Base-by-base conservation (phyloP, 2,113 vertebrate species). In the Mustela nigripes region DNA sequence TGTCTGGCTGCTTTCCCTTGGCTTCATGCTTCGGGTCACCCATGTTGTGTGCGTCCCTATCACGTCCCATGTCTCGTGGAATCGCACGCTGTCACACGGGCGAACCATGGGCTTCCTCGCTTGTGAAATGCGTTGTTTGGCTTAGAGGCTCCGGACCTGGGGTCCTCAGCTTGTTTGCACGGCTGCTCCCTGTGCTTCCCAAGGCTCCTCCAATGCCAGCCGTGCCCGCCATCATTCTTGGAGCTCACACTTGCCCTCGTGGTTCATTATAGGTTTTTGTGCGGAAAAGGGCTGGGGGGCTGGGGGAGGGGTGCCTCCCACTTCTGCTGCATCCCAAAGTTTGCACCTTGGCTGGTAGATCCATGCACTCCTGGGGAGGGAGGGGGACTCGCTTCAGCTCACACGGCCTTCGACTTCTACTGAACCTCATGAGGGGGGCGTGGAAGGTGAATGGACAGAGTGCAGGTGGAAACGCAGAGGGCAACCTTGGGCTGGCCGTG, bases 371-470 rank as follows among this genome's bases (percentile, higher is more conserved):
- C 58, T 2, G n/a, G 69, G 48, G 50, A 53, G 42, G 24, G 28
- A 10, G 58, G 60, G 60, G 60, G 31, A 28, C n/a, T 58, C n/a
- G 0, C 6, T 48, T 80, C 22, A 19, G 0, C 50, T 22, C 7
- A 0, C 10, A 1, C 0, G 5, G 26, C 48, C 71, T 19, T 12
- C 36, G 28, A 33, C 15, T 5, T 26, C 33, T 45, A 7, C 16
- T 53, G 60, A 63, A 31, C 3, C 53, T 56, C 53, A 0, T 22
- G 24, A 3, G 8, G 8, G 4, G 31, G 36, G 7, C 3, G 7
- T 9, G 63, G 15, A 26, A 78, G 62, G 56, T 0, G 0, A 12
- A 2, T 3, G 19, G 22, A 19, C 7, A 2, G 8, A 5, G 12
- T 4, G 0, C 28, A 28, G 79, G 50, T 36, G 24, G 76, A 82